phyloP scores from a whole-genome alignment of 2,797 vertebrate species.

The Dallia pectoralis region DNA sequence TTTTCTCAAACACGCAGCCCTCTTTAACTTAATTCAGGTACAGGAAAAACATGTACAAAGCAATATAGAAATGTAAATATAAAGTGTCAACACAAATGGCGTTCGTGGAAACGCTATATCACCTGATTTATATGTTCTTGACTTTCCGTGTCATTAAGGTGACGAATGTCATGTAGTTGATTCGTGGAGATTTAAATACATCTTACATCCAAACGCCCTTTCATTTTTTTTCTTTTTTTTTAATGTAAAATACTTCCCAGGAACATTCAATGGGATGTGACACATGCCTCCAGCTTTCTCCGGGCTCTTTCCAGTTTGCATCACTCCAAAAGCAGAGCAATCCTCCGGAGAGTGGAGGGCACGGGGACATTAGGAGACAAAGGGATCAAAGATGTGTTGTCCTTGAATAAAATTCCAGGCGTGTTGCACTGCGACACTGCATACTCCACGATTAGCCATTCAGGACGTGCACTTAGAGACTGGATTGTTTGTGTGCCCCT shows the following conservation, averaged over 20 bases:
- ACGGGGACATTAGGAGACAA: constrained; percentile 61
- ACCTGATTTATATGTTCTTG: background rate
- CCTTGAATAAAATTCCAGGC: constrained; percentile 56
- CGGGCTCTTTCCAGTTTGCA: constrained; percentile 64
- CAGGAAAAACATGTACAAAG: background rate
- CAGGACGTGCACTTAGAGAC: background rate
- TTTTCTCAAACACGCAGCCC: background rate
- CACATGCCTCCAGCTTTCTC: constrained; percentile 72
- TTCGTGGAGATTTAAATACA: constrained; percentile 53
- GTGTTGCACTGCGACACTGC: background rate
- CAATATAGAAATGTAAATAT: background rate
- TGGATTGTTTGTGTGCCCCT: too few species aligned
- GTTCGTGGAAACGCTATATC: background rate
- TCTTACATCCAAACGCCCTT: constrained; percentile 50
- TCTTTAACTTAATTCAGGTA: too few species aligned
- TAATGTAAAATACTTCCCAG: constrained; percentile 59
- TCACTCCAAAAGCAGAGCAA: constrained; percentile 65
- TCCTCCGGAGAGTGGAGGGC: constrained; percentile 65
- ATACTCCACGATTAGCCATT: background rate
- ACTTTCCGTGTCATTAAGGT: constrained; percentile 26
- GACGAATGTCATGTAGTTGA: constrained; percentile 57
- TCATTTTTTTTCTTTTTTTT: constrained; percentile 59
- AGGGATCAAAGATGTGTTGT: constrained; percentile 68
- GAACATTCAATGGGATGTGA: constrained; percentile 74
- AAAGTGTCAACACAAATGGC: background rate